These are phyloP conservation scores for Anolis sagrei DNA, from an alignment of 2,113 vertebrate species.

Conservation along the genomic window DNA sequence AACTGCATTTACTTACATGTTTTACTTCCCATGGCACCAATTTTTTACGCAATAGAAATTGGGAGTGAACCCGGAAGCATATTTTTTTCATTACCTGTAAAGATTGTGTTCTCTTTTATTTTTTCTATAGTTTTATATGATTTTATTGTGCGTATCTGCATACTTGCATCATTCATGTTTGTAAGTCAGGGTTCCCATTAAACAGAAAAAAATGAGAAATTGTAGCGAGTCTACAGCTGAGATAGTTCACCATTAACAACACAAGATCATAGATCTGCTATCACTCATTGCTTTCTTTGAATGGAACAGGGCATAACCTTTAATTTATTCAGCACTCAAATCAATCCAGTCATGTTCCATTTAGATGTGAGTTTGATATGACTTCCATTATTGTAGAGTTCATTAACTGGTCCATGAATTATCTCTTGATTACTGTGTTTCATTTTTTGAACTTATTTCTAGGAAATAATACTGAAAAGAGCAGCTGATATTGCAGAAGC, in stretches of 20 bases:
- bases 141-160: not conserved
- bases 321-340: not conserved
- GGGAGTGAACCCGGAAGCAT: not conserved
- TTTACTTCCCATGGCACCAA: slow-evolving; percentile 22
- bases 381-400: not conserved
- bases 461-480: slow-evolving; percentile 98
- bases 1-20: not conserved
- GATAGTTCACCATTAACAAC: not conserved
- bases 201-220: not conserved
- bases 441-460: not conserved
- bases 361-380: not conserved
- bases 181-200: not conserved
- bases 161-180: not conserved
- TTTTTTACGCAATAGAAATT: not conserved
- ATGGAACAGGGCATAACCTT: not conserved
- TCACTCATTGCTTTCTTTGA: no score
- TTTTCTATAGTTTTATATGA: not conserved
- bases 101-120: not conserved
- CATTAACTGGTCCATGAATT: not conserved
- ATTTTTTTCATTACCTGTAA: slow-evolving; percentile 27
- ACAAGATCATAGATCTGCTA: no score
- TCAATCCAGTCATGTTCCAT: not conserved
- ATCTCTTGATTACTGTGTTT: not conserved
- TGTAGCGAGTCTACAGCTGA: not conserved
- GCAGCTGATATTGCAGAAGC: slow-evolving; percentile 98